phyloP scores from a whole-genome alignment of 2,113 vertebrate genomes.

The Ariopsis seemanni region DNA sequence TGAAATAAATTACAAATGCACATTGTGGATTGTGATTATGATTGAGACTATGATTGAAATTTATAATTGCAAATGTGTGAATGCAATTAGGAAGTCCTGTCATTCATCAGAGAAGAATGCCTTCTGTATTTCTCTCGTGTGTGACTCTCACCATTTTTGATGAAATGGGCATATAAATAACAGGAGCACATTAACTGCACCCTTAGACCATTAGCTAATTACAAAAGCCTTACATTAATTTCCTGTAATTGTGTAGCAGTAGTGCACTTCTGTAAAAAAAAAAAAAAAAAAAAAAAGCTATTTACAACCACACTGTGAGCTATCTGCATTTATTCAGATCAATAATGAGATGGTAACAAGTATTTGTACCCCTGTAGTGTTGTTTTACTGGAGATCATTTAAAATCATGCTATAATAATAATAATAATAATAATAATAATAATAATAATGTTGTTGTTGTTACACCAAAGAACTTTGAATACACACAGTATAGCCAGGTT shows the following conservation, averaged over 20 bases:
- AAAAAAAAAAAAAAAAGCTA: background rate
- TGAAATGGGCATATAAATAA: constrained; percentile 2
- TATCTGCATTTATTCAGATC: constrained; percentile 4
- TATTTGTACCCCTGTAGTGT: background rate
- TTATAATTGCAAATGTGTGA: background rate
- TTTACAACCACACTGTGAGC: background rate
- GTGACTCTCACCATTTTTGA: background rate
- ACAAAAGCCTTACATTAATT: constrained; percentile 18
- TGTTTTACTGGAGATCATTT: background rate
- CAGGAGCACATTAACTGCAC: constrained; percentile 6
- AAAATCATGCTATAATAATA: background rate
- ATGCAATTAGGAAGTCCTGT: constrained; percentile 1
- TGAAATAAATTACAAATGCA: background rate
- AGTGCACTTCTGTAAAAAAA: background rate
- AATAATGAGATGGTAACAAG: background rate
- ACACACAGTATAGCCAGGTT: background rate
- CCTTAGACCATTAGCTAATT: constrained; percentile 30
- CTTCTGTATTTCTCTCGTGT: background rate
- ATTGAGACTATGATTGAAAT: constrained; percentile 21
- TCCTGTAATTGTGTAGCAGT: constrained; percentile 1
- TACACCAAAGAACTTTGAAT: background rate
- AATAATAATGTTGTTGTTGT: background rate
- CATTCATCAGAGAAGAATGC: constrained; percentile 19
- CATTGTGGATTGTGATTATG: constrained; percentile 3
- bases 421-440: background rate